Evolutionary conservation across 2,888 invertebrate genomes (phyloP).

Genomic region (Hermaeophaga mercurialis): DNA sequence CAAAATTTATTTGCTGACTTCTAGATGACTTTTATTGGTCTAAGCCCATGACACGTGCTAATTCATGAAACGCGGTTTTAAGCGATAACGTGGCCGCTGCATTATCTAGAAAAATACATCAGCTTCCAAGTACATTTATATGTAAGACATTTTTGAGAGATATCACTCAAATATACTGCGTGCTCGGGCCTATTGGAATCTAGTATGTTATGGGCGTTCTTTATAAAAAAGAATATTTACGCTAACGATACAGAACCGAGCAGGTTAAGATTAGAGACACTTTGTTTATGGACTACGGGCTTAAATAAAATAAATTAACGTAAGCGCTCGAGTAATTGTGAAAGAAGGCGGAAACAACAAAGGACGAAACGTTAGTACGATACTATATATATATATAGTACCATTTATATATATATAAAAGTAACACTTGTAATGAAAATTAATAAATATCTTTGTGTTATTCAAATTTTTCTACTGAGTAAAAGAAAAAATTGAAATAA

Average conservation of each 20-base stretch:
- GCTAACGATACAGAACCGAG: not conserved
- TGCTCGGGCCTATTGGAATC: slow-evolving; percentile 30
- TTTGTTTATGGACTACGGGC: not conserved
- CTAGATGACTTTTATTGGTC: too few species aligned
- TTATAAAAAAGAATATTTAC: slow-evolving; percentile 12
- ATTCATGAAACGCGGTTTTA: slow-evolving; percentile 25
- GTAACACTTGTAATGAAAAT: too few species aligned
- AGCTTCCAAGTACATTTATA: slow-evolving; percentile 33
- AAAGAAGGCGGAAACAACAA: too few species aligned
- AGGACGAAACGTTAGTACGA: too few species aligned
- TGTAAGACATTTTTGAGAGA: slow-evolving; percentile 34
- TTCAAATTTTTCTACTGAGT: too few species aligned
- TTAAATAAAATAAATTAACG: too few species aligned
- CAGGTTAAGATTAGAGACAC: slow-evolving; percentile 1
- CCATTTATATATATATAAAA: too few species aligned
- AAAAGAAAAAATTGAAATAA: too few species aligned
- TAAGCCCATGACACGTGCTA: slow-evolving; percentile 15
- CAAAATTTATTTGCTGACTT: too few species aligned
- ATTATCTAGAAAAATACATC: slow-evolving; percentile 31
- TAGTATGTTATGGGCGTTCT: slow-evolving; percentile 29
- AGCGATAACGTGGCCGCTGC: slow-evolving; percentile 24
- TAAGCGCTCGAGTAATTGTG: too few species aligned
- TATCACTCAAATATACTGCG: slow-evolving; percentile 33
- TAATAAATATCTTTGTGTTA: too few species aligned
- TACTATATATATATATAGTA: too few species aligned